These are phyloP conservation scores for Halichoerus grypus DNA, from an alignment of 2,113 vertebrate genomes.

Conservation along the genomic window DNA sequence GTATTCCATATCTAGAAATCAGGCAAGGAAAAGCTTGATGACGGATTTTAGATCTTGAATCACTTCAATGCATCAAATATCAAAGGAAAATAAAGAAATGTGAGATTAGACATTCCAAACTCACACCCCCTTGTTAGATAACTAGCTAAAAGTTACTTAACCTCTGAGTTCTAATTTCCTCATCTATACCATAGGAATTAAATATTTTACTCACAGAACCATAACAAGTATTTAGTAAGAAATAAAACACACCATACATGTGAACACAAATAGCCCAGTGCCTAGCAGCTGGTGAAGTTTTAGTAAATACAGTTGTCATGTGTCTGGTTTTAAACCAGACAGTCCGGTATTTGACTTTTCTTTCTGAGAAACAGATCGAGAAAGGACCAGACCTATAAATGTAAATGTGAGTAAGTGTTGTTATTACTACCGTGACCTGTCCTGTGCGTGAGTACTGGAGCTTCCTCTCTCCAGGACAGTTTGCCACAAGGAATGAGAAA, in stretches of 20 bases:
- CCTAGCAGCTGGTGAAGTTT: constrained; percentile 1
- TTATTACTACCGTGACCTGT: neutral
- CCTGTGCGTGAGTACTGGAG: neutral
- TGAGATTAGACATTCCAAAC: neutral
- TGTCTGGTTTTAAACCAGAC: constrained; percentile 57
- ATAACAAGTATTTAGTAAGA: constrained; percentile 1
- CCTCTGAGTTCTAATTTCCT: constrained; percentile 17
- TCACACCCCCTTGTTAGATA: neutral
- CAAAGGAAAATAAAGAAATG: constrained; percentile 26
- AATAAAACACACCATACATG: neutral
- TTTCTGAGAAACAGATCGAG: constrained; percentile 59
- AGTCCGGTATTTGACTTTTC: constrained; percentile 31
- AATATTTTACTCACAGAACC: neutral
- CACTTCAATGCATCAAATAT: neutral
- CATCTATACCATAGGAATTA: neutral
- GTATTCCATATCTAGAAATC: constrained; percentile 18
- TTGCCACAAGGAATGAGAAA: neutral
- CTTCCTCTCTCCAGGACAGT: neutral
- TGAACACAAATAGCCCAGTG: constrained; percentile 19
- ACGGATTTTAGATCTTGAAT: constrained; percentile 9
- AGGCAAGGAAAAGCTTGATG: neutral
- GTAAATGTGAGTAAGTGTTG: constrained; percentile 33
- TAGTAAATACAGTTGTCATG: constrained; percentile 8
- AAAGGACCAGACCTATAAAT: constrained; percentile 54
- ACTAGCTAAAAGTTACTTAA: neutral